A percentile compares a stretch with the other conserved stretches of the same genome.
phyloP scores from a whole-genome alignment of 2,797 vertebrate genomes.

The Sphenopsis melanotis region DNA sequence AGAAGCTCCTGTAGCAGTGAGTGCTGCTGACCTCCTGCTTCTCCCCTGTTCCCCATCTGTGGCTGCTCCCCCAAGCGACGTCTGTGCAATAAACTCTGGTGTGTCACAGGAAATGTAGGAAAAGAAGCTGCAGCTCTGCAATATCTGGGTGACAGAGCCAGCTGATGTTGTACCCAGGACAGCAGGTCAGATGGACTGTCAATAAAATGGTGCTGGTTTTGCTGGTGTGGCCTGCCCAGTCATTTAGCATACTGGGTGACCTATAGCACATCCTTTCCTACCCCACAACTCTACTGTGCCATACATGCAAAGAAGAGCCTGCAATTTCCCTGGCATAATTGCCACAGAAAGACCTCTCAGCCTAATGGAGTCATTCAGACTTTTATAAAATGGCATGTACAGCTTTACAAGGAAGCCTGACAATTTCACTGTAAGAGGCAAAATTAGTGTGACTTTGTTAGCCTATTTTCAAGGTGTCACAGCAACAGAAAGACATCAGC shows the following conservation, averaged over 20 bases:
- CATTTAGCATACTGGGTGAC: not conserved
- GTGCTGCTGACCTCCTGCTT: not conserved
- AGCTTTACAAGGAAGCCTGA: not conserved
- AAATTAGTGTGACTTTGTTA: not conserved
- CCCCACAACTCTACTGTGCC: not conserved
- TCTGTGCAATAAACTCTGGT: accelerated
- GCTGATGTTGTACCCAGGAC: not conserved
- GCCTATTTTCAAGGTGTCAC: not conserved
- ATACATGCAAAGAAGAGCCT: not conserved
- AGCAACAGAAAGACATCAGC: not conserved
- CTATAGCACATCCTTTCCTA: not conserved
- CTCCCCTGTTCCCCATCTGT: not conserved
- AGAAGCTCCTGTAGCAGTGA: not conserved
- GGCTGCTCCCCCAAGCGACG: not conserved
- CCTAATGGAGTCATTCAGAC: not conserved
- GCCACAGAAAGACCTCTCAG: not conserved
- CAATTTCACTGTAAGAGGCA: not conserved
- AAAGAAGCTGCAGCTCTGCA: not conserved
- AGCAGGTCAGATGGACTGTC: not conserved
- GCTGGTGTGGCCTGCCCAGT: not conserved
- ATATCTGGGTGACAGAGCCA: accelerated
- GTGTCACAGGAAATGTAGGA: accelerated
- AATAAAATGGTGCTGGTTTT: not conserved
- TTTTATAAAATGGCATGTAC: not conserved
- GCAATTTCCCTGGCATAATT: not conserved